Conservation (phyloP, 2,113 vertebrate species). For the Chloropsis hardwickii region DNA sequence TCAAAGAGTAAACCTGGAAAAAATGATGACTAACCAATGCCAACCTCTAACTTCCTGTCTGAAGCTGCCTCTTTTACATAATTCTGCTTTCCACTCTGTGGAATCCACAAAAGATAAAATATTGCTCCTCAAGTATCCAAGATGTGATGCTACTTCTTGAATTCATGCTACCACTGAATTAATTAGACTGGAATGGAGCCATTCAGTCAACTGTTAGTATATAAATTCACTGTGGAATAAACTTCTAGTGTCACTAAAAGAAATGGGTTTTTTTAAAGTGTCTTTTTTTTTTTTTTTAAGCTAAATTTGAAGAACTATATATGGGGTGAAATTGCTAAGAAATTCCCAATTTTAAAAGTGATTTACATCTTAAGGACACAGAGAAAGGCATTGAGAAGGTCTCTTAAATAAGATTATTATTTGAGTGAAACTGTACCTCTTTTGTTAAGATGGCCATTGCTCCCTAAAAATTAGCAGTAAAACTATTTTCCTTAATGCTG, state of each 20-base stretch:
- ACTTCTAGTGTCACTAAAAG: neutral
- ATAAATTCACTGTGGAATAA: neutral
- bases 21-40: neutral
- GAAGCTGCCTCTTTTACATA: neutral
- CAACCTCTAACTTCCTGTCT: neutral
- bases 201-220: neutral
- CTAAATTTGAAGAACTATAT: neutral
- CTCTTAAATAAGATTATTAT: neutral
- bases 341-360: neutral
- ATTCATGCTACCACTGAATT: neutral
- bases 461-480: neutral
- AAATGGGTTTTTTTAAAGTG: neutral
- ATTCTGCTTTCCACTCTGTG: neutral
- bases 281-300: neutral
- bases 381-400: neutral
- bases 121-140: neutral
- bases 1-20: neutral
- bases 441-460: neutral
- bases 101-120: neutral
- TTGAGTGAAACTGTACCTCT: neutral
- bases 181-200: neutral
- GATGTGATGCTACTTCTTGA: neutral
- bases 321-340: fast-evolving
- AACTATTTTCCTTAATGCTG: neutral
- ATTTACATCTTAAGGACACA: neutral